Percentiles rank a stretch among this genome's conserved stretches.
These are phyloP conservation scores for Melanogrammus aeglefinus DNA, from an alignment of 2,797 vertebrate genomes.

Conservation along the genomic window DNA sequence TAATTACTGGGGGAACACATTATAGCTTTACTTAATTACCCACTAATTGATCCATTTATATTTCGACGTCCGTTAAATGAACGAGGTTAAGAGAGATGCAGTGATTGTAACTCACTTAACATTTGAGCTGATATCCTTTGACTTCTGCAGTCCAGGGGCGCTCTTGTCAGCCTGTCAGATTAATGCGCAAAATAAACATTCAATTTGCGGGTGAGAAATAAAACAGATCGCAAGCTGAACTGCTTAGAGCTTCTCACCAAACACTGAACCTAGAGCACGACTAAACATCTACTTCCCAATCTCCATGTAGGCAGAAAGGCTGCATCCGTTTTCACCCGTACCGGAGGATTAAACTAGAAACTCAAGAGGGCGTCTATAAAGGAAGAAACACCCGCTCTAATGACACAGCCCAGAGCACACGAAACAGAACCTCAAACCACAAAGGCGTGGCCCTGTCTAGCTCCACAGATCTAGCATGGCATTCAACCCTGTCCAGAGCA, in stretches of 20 bases:
- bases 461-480: neutral
- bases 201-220: slow-evolving; percentile 21
- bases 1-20: slow-evolving; percentile 71
- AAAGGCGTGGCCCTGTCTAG: neutral
- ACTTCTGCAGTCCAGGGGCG: slow-evolving; percentile 56
- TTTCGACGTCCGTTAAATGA: slow-evolving; percentile 67
- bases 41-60: slow-evolving; percentile 75
- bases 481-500: neutral
- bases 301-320: neutral
- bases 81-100: slow-evolving; percentile 68
- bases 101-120: slow-evolving; percentile 70
- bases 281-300: neutral
- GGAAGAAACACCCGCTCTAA: neutral
- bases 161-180: slow-evolving; percentile 56
- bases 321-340: too few relatives aligned
- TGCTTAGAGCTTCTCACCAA: slow-evolving; percentile 9
- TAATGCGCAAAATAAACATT: slow-evolving; percentile 46
- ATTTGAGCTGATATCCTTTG: slow-evolving; percentile 68
- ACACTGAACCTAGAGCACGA: neutral
- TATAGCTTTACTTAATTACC: slow-evolving; percentile 74
- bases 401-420: neutral
- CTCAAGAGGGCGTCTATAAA: neutral
- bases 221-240: slow-evolving; percentile 27
- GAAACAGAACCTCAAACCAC: neutral
- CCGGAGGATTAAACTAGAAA: neutral